Conservation (phyloP, 2,113 vertebrate species). For the Oenanthe oenanthe region DNA sequence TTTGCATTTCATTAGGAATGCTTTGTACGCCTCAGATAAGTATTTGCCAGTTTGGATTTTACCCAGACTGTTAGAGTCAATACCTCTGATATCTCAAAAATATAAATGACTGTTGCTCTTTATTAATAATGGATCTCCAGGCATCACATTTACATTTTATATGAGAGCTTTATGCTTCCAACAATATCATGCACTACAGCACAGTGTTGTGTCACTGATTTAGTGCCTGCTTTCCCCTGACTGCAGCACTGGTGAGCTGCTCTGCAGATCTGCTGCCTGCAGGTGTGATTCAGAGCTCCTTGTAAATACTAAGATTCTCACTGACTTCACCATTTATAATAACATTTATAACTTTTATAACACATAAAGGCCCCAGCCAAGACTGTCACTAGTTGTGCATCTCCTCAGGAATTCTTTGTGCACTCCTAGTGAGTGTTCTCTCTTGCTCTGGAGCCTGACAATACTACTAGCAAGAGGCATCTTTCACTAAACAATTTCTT, state of each 20-base stretch:
- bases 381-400: neutral
- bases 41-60: slow-evolving; percentile 41
- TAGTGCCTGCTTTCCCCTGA: neutral
- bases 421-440: neutral
- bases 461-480: neutral
- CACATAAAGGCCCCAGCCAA: neutral
- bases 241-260: neutral
- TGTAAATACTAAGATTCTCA: neutral
- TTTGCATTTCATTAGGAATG: slow-evolving; percentile 42
- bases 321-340: neutral
- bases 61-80: slow-evolving; percentile 8
- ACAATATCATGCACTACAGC: neutral
- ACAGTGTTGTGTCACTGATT: neutral
- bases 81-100: neutral
- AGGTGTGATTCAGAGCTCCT: neutral
- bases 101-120: neutral
- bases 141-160: slow-evolving; percentile 8
- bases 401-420: neutral
- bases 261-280: neutral
- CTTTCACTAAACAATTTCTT: neutral
- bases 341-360: neutral
- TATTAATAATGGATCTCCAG: neutral
- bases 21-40: slow-evolving; percentile 16
- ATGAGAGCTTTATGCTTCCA: neutral
- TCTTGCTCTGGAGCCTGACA: neutral